Percentiles rank a stretch among this genome's conserved stretches.
Conservation (phyloP, 2,797 vertebrate genomes). For the Phoxinus dragarum region DNA sequence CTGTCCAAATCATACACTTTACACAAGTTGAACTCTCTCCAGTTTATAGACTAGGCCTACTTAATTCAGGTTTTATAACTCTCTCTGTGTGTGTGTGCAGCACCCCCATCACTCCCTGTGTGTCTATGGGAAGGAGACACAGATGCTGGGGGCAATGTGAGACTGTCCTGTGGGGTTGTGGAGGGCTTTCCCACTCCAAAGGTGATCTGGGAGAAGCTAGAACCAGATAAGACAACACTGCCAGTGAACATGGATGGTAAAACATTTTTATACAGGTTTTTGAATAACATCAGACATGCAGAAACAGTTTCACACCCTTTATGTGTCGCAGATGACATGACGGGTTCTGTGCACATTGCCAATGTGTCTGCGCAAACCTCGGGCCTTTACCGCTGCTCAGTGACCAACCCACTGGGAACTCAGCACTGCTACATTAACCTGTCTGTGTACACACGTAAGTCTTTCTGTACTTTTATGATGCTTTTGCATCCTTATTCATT, state of each 20-base stretch:
- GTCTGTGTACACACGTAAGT: constrained; percentile 76
- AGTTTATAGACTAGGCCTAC: not conserved
- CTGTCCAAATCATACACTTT: not conserved
- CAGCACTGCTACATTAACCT: constrained; percentile 81
- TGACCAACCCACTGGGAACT: constrained; percentile 77
- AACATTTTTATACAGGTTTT: not conserved
- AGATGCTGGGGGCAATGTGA: constrained; percentile 75
- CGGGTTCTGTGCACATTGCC: constrained; percentile 71
- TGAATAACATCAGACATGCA: not conserved
- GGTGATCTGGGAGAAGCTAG: constrained; percentile 81
- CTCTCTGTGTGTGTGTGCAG: constrained; percentile 60
- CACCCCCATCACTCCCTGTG: constrained; percentile 77
- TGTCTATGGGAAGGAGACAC: constrained; percentile 79
- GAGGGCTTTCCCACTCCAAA: constrained; percentile 78
- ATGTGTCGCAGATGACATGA: constrained; percentile 66
- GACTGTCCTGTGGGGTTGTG: constrained; percentile 75
- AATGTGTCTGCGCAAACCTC: constrained; percentile 80
- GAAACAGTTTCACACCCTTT: not conserved
- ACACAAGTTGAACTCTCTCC: not conserved
- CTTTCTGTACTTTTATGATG: not conserved
- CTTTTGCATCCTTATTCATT: not conserved
- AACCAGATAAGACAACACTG: constrained; percentile 71
- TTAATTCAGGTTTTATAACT: not conserved
- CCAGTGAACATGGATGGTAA: constrained; percentile 79
- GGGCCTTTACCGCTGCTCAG: constrained; percentile 83